Percentiles rank a stretch among this genome's conserved stretches.
Conservation (phyloP, 2,113 vertebrate species). For the Pristiophorus japonicus region DNA sequence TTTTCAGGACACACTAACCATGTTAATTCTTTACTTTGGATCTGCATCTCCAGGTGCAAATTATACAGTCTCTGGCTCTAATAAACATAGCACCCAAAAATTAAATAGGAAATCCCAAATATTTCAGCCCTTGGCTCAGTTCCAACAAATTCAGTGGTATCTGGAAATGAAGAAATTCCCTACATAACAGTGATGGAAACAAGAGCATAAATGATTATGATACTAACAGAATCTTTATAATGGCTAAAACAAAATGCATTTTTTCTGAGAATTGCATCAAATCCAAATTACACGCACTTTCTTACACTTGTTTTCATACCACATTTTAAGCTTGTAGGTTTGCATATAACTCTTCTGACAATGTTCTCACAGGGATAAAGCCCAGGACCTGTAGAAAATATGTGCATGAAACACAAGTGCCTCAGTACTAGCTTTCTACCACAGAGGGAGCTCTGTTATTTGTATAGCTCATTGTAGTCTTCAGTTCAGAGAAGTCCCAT, state of each 20-base stretch:
- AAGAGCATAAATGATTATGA: neutral
- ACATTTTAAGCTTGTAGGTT: neutral
- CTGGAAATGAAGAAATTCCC: neutral
- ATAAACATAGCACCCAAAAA: neutral
- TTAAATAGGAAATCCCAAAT: neutral
- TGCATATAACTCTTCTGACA: neutral
- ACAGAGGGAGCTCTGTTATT: neutral
- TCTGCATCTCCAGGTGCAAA: neutral
- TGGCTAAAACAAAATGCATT: neutral
- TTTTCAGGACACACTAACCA: neutral
- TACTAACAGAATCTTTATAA: neutral
- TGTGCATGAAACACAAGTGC: neutral
- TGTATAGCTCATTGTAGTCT: neutral
- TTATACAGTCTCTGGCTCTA: neutral
- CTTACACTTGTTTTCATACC: neutral
- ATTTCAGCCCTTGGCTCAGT: neutral
- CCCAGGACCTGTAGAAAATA: neutral
- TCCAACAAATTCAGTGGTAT: neutral
- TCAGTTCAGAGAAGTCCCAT: neutral
- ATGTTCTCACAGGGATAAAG: neutral
- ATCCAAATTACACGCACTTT: neutral
- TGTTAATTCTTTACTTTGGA: neutral
- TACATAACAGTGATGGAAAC: neutral
- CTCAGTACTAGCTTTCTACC: neutral
- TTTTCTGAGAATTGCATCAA: neutral